phyloP scores from a whole-genome alignment of 2,797 vertebrate genomes.

The Pseudopleuronectes americanus region DNA sequence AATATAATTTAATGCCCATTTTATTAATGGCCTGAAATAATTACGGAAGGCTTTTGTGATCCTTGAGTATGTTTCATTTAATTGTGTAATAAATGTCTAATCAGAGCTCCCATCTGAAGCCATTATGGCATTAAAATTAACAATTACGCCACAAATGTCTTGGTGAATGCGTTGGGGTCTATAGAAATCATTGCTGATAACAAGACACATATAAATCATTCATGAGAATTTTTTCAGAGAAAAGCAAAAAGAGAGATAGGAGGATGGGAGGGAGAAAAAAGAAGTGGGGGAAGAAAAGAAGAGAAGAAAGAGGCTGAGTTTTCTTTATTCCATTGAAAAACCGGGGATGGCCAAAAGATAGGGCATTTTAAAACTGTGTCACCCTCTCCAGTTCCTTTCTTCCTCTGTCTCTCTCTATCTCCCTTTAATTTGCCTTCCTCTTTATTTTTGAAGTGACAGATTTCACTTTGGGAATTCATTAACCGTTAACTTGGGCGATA shows the following conservation, averaged over 20 bases:
- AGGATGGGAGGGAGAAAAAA: constrained; percentile 80
- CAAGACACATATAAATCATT: constrained; percentile 99
- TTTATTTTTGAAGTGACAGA: constrained; percentile 93
- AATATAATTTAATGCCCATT: constrained; percentile 99
- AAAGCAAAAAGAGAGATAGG: constrained; percentile 83
- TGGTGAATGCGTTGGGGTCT: constrained; percentile 96
- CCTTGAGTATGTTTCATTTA: constrained; percentile 99
- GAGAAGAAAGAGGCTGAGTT: constrained; percentile 84
- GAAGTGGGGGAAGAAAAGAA: constrained; percentile 78
- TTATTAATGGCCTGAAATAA: constrained; percentile 99
- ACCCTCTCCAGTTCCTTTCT: constrained; percentile 84
- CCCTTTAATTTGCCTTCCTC: constrained; percentile 89
- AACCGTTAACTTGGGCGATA: constrained; percentile 96
- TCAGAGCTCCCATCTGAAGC: constrained; percentile 99
- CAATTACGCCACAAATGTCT: constrained; percentile 99
- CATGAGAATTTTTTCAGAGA: constrained; percentile 94
- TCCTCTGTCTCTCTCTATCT: constrained; percentile 82
- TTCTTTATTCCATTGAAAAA: constrained; percentile 98
- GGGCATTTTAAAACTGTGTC: constrained; percentile 89
- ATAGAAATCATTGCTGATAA: constrained; percentile 99
- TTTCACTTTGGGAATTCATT: constrained; percentile 98
- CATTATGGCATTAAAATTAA: constrained; percentile 99
- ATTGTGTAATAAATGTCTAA: constrained; percentile 99
- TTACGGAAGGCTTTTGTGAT: constrained; percentile 99
- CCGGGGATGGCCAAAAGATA: constrained; percentile 94